Evolutionary conservation across 2,113 vertebrate genomes (phyloP).

Genomic region (Gulo gulo): DNA sequence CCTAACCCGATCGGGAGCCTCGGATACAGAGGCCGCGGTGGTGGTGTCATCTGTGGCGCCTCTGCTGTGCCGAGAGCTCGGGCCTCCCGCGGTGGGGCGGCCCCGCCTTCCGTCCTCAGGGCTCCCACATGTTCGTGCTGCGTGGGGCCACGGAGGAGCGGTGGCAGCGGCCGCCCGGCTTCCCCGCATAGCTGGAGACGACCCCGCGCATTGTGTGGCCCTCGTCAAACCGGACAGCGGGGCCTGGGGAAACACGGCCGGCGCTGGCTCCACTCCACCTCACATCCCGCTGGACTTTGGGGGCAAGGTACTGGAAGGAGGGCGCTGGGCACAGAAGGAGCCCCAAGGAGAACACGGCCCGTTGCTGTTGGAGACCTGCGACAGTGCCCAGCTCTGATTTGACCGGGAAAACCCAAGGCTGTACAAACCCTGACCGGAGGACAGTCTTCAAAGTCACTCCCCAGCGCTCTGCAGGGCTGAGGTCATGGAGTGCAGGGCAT

Average conservation of each 20-base stretch:
- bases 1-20: too few relatives aligned
- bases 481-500: not conserved
- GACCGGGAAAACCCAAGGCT: not conserved
- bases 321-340: not conserved
- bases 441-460: not conserved
- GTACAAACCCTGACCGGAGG: too few relatives aligned
- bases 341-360: not conserved
- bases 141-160: fast-evolving
- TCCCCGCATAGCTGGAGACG: not conserved
- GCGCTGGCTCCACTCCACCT: not conserved
- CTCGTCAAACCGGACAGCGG: not conserved
- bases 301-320: too few relatives aligned
- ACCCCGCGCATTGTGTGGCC: not conserved
- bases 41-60: fast-evolving
- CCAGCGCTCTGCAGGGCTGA: not conserved
- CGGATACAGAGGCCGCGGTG: too few relatives aligned
- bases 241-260: not conserved
- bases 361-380: not conserved
- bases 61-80: not conserved
- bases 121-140: too few relatives aligned
- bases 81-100: not conserved
- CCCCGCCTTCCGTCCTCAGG: not conserved
- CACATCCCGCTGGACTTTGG: not conserved
- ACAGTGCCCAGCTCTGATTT: not conserved
- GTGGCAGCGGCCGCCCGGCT: not conserved